Conservation (phyloP, 2,113 vertebrate genomes). For the Thunnus maccoyii region DNA sequence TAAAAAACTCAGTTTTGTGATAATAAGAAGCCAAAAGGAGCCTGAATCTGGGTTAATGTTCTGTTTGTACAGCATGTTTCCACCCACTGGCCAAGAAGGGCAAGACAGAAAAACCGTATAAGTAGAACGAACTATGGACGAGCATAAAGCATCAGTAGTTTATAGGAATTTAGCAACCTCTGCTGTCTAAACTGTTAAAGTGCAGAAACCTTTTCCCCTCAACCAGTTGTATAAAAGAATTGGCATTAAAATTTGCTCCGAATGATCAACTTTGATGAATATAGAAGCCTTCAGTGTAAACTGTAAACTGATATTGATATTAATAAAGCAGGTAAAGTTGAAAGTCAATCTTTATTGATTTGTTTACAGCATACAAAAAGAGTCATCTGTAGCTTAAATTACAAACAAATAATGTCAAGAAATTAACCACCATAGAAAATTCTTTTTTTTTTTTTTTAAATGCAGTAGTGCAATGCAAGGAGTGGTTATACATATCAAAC, state of each 20-base stretch:
- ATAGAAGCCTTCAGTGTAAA: background rate
- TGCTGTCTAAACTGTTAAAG: slow-evolving; percentile 2
- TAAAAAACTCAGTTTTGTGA: too few relatives aligned
- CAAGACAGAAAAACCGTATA: background rate
- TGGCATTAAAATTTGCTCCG: background rate
- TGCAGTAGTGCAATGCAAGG: slow-evolving; percentile 25
- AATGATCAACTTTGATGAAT: background rate
- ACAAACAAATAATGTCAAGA: background rate
- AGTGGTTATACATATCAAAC: background rate
- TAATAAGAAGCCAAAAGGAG: background rate
- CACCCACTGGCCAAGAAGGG: background rate
- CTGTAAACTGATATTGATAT: background rate
- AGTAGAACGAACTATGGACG: too few relatives aligned
- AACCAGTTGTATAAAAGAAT: background rate
- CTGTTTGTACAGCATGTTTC: background rate
- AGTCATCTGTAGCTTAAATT: background rate
- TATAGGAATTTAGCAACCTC: background rate
- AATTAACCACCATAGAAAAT: background rate
- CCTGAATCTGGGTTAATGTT: background rate
- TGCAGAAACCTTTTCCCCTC: background rate
- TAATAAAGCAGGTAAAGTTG: background rate
- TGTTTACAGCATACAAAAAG: background rate
- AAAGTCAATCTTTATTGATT: slow-evolving; percentile 32
- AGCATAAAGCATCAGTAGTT: background rate
- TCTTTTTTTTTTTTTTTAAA: background rate